These are phyloP conservation scores for Aurelia sp. DNA, from an alignment of 30 jellyfish, hydroid and myxozoan genomes.

Conservation along the genomic window DNA sequence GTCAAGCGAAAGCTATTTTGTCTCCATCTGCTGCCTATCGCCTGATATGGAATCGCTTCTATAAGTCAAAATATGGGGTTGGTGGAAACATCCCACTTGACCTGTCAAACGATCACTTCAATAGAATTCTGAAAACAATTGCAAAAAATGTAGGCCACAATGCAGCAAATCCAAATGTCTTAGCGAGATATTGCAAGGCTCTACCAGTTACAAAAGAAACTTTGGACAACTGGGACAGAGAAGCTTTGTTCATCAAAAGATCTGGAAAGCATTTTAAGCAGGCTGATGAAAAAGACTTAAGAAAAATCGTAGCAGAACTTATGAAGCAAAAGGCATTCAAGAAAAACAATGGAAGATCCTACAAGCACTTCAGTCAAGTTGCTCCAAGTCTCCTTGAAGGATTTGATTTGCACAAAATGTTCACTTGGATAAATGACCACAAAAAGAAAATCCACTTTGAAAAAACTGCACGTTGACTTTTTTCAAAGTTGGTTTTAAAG, in stretches of 20 bases:
- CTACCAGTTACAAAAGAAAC: conserved; percentile 26
- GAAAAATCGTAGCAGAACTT: conserved; percentile 27
- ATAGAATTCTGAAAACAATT: conserved; percentile 7
- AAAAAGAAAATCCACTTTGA: neutral
- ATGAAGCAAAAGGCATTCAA: conserved; percentile 26
- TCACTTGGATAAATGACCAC: conserved; percentile 40
- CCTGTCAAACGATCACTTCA: conserved; percentile 30
- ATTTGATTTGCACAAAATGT: conserved; percentile 18
- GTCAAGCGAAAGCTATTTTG: conserved; percentile 26
- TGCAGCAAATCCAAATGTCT: conserved; percentile 12
- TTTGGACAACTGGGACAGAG: conserved; percentile 24
- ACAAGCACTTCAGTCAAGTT: conserved; percentile 23
- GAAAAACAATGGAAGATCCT: conserved; percentile 6
- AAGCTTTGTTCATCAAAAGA: conserved; percentile 16
- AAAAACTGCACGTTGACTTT: too few species aligned
- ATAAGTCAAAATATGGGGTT: conserved; percentile 23
- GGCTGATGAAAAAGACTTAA: conserved; percentile 30
- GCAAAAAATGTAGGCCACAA: conserved; percentile 31
- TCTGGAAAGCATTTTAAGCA: conserved; percentile 34
- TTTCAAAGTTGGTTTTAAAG: too few species aligned
- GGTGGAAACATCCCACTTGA: conserved; percentile 78
- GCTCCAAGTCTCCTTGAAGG: conserved; percentile 36
- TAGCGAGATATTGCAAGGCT: conserved; percentile 26
- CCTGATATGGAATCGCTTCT: conserved; percentile 53
- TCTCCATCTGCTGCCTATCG: conserved; percentile 56